phyloP scores from a whole-genome alignment of 2,888 invertebrate genomes.

The Caenorhabditis drosophilae region DNA sequence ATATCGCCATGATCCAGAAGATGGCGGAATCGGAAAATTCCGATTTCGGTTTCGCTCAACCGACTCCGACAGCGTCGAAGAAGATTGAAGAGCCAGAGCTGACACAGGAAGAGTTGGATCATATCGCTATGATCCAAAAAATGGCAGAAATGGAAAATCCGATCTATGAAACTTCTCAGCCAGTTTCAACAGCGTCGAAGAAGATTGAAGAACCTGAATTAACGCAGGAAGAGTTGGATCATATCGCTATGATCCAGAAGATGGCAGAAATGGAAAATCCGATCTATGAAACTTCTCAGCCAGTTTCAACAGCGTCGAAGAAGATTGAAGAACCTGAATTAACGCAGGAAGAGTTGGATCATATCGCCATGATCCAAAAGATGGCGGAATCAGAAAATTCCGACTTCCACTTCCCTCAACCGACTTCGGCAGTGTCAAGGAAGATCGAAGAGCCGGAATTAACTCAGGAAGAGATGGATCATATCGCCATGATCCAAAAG shows the following conservation, averaged over 20 bases:
- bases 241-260: constrained; percentile 35
- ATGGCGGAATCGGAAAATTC: constrained; percentile 14
- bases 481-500: constrained; percentile 38
- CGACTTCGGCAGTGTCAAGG: background rate
- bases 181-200: background rate
- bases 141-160: constrained; percentile 10
- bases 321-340: constrained; percentile 12
- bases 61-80: too few relatives aligned
- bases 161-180: background rate
- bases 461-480: constrained; percentile 40
- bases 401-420: background rate
- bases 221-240: constrained; percentile 49
- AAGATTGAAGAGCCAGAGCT: constrained; percentile 7
- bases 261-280: constrained; percentile 25
- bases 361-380: background rate
- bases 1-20: constrained; percentile 32
- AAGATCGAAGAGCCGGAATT: constrained; percentile 14
- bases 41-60: background rate
- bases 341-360: constrained; percentile 28
- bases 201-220: constrained; percentile 13
- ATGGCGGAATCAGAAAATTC: background rate
- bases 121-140: constrained; percentile 21
- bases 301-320: background rate
- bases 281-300: background rate
- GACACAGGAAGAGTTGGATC: constrained; percentile 43